Evolutionary conservation across 2,113 vertebrate species (phyloP).

Genomic region (Ceyx cyanopectus): DNA sequence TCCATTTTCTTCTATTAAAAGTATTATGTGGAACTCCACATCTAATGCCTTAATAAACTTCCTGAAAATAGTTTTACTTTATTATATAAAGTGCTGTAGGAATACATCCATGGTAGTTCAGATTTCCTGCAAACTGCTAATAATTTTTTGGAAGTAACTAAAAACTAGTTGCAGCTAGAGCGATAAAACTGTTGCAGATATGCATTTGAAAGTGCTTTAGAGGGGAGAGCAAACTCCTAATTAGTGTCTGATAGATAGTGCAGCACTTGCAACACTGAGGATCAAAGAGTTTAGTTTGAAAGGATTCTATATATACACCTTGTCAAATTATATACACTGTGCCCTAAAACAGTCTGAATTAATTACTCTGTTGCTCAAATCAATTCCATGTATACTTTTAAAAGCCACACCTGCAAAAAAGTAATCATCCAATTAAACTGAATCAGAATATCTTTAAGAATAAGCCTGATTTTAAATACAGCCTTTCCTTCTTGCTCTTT

Average conservation of each 20-base stretch:
- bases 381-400: not conserved
- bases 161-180: not conserved
- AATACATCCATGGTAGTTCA: not conserved
- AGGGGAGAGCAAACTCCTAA: not conserved
- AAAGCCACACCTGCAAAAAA: not conserved
- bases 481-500: not conserved
- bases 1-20: not conserved
- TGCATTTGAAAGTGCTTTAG: not conserved
- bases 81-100: not conserved
- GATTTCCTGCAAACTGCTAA: not conserved
- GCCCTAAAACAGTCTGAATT: not conserved
- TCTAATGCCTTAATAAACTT: not conserved
- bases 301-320: not conserved
- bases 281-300: constrained; percentile 14
- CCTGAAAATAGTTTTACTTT: not conserved
- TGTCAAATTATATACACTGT: not conserved
- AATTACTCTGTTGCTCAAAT: not conserved
- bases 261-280: not conserved
- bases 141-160: not conserved
- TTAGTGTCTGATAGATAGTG: not conserved
- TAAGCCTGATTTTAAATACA: not conserved
- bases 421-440: not conserved
- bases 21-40: not conserved
- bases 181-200: not conserved
- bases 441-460: not conserved